Base-by-base conservation (phyloP, 2,888 invertebrate species). In the Argyresthia goedartella region DNA sequence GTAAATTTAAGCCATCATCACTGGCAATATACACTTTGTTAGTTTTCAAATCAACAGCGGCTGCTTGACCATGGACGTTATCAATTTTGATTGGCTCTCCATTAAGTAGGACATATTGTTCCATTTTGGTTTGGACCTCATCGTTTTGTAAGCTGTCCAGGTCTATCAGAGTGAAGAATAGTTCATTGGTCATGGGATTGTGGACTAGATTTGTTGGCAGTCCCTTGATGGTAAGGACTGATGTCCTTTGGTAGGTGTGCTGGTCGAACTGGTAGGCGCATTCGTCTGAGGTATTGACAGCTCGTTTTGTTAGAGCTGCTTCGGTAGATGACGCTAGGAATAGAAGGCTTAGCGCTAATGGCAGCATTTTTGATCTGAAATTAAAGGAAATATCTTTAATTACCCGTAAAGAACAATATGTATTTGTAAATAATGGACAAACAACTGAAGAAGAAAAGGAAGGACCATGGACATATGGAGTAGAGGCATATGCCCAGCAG, bases 111-210 rank as follows among this genome's bases (percentile, higher is more conserved):
- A 81, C 55, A 16, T 82, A 85, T 55, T 85, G 85, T 36, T 84
- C 85, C 86, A 86, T 86, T 67, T 69, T 76, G 0, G 86, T 86
- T 56, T 85, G 84, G 1, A 79, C 67, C 4, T 79, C 64, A 15
- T 84, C 82, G n/a, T 81, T 63, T 58, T 81, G 76, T 25, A 85
- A 57, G 7, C 79, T 71, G 11, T 81, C 77, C 50, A 85, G 55
- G 52, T 86, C 85, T 34, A 86, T 81, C 43, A 86, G 53, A 0
- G 85, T 86, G 60, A 85, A 85, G 3, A 73, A 64, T 1, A 85
- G 59, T 4, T 82, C 81, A 52, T 75, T 67, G 0, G 62, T 79
- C 1, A 60, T 53, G 0, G 75, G 71, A 44, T 84, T 78, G 53
- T 64, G 69, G 0, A 63, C 81, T 52, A 86, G 56, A 51, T 85